Evolutionary conservation across 2,113 vertebrate genomes (phyloP), one percentile per base, ranked within the genome.

Genomic region (Saccopteryx bilineata): DNA sequence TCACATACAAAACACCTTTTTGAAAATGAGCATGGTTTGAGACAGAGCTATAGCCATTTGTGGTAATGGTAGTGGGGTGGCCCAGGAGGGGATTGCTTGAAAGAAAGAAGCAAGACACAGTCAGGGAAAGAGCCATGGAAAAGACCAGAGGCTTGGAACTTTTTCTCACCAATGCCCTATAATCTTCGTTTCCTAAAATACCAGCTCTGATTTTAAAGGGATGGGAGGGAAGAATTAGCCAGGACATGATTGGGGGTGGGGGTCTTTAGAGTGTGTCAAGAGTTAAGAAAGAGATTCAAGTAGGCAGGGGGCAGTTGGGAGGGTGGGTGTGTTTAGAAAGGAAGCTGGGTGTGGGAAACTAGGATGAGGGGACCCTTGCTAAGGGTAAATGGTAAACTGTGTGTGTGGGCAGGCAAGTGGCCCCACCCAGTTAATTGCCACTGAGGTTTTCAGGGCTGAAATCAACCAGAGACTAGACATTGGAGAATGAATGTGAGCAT

Each of bases 181-280:
- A 97, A 98, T 98, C 95, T 92, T 83, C 71, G 80, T 92, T 98
- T 98, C 98, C 95, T 95, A 97, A 98, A 98, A 98, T 97, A 97
- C 39, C 48, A 92, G 54, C 74, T 91, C 88, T 96, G 95, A 85
- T 96, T 91, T 94, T 94, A 94, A 94, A 95, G 21, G 80, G 79
- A 48, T 81, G 63, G 33, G 76, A 95, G 54, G 31, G 71, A 26
- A 87, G 68, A 83, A 26, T 80, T 54, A 76, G 63, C 74, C 2
- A 82, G 91, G 66, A 54, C 54, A 60, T 21, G 56, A 68, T 8
- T 33, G 24, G 1, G 9, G 24, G 39, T 1, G 65, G 69, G 19
- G n/a, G 50, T 46, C 60, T 80, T 61, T 12, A 46, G 74, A 60
- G 24, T 90, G 54, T 78, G n/a, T 76, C 8, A 1, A 56, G 65